phyloP scores from a whole-genome alignment of 2,797 vertebrate genomes.

The Varecia variegata region DNA sequence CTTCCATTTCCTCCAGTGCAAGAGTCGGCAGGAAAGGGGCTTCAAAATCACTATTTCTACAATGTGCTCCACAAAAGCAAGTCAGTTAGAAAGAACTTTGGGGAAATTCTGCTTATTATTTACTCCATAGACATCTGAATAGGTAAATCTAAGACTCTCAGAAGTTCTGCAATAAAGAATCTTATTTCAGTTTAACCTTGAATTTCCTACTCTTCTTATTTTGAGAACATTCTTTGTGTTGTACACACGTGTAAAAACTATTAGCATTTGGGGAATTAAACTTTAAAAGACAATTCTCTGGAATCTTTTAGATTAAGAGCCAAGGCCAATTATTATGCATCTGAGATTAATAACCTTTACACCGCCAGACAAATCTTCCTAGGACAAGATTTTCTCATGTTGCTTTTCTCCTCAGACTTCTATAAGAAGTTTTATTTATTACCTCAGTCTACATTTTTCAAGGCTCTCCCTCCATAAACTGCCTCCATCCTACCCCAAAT shows the following conservation, averaged over 20 bases:
- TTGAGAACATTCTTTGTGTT: not conserved
- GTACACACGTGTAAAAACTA: not conserved
- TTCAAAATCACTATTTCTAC: not conserved
- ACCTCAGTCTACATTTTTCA: not conserved
- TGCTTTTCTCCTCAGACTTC: not conserved
- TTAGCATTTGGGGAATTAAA: not conserved
- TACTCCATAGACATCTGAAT: not conserved
- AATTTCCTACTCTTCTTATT: not conserved
- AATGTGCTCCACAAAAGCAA: not conserved
- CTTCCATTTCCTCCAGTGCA: not conserved
- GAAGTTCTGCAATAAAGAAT: not conserved
- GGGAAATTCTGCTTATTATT: not conserved
- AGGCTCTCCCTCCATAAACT: not conserved
- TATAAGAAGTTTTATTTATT: not conserved
- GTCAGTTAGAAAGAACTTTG: not conserved
- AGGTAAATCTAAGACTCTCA: not conserved
- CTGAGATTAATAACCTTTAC: not conserved
- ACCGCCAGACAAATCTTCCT: not conserved
- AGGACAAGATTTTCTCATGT: not conserved
- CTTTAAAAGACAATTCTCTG: not conserved
- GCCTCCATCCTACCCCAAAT: not conserved
- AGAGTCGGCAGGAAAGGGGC: not conserved
- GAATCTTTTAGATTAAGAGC: slow-evolving; percentile 5
- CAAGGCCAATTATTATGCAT: not conserved
- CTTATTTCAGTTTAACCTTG: not conserved